A percentile compares a stretch with the other conserved stretches of the same genome.
These are phyloP conservation scores for Drosophila nr. perissopoda DNA, from an alignment of 2,888 invertebrate genomes.

Conservation along the genomic window DNA sequence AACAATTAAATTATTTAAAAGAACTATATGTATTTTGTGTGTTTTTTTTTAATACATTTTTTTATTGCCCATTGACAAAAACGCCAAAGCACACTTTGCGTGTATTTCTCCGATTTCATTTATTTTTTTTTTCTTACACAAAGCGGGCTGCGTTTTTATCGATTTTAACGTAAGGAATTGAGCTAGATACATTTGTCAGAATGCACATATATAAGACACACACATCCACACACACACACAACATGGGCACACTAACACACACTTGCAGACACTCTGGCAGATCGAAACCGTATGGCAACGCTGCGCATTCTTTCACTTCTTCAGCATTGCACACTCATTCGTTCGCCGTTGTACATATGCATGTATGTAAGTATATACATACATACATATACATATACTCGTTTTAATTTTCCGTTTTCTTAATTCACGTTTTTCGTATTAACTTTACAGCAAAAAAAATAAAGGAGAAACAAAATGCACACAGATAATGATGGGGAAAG, in stretches of 20 bases:
- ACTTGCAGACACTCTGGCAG: slow-evolving; percentile 54
- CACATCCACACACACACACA: slow-evolving; percentile 35
- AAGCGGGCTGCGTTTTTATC: slow-evolving; percentile 65
- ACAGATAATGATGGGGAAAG: slow-evolving; percentile 5
- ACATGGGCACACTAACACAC: slow-evolving; percentile 32
- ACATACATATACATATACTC: slow-evolving; percentile 48
- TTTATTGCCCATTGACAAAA: slow-evolving; percentile 53
- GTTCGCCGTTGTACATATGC: slow-evolving; percentile 59
- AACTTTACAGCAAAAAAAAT: slow-evolving; percentile 61
- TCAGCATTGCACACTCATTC: slow-evolving; percentile 78
- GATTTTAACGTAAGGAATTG: slow-evolving; percentile 60
- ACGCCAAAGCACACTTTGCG: slow-evolving; percentile 39
- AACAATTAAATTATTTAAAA: slow-evolving; percentile 54
- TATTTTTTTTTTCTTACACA: slow-evolving; percentile 41
- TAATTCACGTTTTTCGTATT: slow-evolving; percentile 67
- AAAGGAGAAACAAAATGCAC: slow-evolving; percentile 36
- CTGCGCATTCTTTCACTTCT: slow-evolving; percentile 78
- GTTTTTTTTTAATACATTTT: slow-evolving; percentile 34
- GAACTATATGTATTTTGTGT: slow-evolving; percentile 59
- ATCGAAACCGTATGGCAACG: slow-evolving; percentile 64
- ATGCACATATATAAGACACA: slow-evolving; percentile 31
- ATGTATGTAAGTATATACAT: slow-evolving; percentile 3
- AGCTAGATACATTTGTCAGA: slow-evolving; percentile 34
- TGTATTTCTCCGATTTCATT: slow-evolving; percentile 24
- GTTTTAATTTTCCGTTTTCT: slow-evolving; percentile 72